Base-by-base conservation (phyloP, 2,113 vertebrate species). In the Etheostoma cragini region DNA sequence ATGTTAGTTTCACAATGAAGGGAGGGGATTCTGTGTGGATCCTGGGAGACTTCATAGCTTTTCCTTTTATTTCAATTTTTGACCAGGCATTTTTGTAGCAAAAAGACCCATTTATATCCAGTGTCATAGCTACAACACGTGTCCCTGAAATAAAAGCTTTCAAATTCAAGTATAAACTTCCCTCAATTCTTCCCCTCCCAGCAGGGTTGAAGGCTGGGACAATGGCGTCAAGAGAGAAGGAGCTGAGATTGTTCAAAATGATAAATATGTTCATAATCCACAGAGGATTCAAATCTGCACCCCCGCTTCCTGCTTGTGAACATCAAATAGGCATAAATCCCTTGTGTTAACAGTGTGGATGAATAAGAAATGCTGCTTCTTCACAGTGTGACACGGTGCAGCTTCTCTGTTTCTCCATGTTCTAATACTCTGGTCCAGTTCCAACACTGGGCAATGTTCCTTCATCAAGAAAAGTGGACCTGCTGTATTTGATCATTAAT, bases 131-230 rank as follows among this genome's bases (percentile, higher is more conserved):
- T 12, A n/a, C 57, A 58, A 24, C 83, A 72, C 71, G 13, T 16
- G 83, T 65, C 83, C 46, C 60, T 66, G 76, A 77, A 81, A 79
- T 86, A 75, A 88, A 90, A 83, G 61, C 78, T 86, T 74, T 78
- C 49, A 82, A 82, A 81, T 78, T 69, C 15, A 82, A 61, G 71
- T 16, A 33, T 21, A 26, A 81, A 85, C 84, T 94, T 95, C 94
- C 94, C 78, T 30, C 79, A 10, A 95, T 95, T 95, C 88, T 90
- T 94, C 64, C 50, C 63, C 58, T 87, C 92, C 8, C 93, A 88
- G 94, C 87, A 68, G 91, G 92, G 81, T 66, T 67, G 72, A 77
- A 67, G 30, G 75, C 73, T 13, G 14, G 79, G 84, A 94, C 91
- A 93, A 92, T 91, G 65, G 83, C 72, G 42, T 67, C 45, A 62